Evolutionary conservation across 2,888 invertebrate genomes (phyloP), one percentile per base, ranked within the genome.

Genomic region (Plebejus argus): DNA sequence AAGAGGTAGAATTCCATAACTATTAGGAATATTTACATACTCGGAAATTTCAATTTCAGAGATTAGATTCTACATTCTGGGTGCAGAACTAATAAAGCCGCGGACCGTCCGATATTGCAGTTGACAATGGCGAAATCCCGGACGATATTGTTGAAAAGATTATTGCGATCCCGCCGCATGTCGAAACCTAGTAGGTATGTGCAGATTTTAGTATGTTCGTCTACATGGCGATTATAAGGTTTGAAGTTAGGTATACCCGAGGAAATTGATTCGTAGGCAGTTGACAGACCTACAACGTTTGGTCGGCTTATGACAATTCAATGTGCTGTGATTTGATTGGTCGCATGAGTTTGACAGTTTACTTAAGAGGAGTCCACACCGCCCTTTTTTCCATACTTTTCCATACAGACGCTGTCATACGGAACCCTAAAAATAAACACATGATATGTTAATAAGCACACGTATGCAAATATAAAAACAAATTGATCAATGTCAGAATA

Each of bases 401-500:
- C n/a, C n/a, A n/a, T n/a, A n/a, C n/a, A n/a, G n/a, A n/a, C n/a
- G n/a, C n/a, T n/a, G n/a, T n/a, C n/a, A n/a, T n/a, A n/a, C n/a
- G 28, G 2, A 28, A 1, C 2, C 28, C 2, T 28, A 28, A 28
- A 28, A 28, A 28, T 28, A 28, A 56, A 56, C 12, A 56, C n/a
- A 49, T 18, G n/a, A n/a, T 56, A 15, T 49, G 49, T 15, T 49
- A n/a, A 56, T n/a, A 56, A 56, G n/a, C 35, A 35, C 7, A 35
- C 12, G 58, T 58, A 8, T 39, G 18, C 18, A 18, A 70, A 70
- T 33, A 70, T 33, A 15, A 33, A 70, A 70, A 35, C 70, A n/a
- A 70, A 70, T 70, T 70, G 35, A 70, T 70, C 70, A 70, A 35
- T n/a, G 35, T 70, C 70, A 39, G n/a, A 70, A 70, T 39, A 70